phyloP scores from a whole-genome alignment of 2,797 vertebrate genomes.

The Pempheris klunzingeri region DNA sequence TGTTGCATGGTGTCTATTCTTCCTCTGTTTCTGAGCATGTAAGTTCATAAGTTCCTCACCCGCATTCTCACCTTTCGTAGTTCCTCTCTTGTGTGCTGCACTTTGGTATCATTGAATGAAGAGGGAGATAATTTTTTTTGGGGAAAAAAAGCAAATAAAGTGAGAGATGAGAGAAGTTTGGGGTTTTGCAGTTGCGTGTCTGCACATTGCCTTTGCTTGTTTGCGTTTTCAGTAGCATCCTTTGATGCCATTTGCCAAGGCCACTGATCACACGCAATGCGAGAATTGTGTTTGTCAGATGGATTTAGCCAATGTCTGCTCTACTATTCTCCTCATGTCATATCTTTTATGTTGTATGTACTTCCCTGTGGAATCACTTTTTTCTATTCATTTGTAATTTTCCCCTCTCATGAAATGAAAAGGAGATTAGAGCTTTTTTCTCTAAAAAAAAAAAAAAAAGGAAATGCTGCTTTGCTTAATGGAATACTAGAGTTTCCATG shows the following conservation, averaged over 20 bases:
- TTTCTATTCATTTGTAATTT: slow-evolving; percentile 42
- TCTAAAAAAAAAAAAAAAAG: too few species aligned
- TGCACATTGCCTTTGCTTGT: not conserved
- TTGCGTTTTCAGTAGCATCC: slow-evolving; percentile 39
- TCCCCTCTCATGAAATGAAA: slow-evolving; percentile 23
- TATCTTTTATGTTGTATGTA: slow-evolving; percentile 34
- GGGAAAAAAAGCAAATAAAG: not conserved
- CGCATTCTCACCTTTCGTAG: slow-evolving; percentile 29
- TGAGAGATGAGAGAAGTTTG: not conserved
- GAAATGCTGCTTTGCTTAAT: slow-evolving; percentile 12
- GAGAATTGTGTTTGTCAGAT: slow-evolving; percentile 63
- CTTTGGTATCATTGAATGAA: not conserved
- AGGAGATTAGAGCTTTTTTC: slow-evolving; percentile 29
- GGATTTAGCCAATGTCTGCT: slow-evolving; percentile 54
- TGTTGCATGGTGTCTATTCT: slow-evolving; percentile 24
- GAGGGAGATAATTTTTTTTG: not conserved
- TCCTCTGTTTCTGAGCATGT: not conserved
- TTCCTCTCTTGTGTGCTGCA: not conserved
- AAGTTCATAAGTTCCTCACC: slow-evolving; percentile 45
- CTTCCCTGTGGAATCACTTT: slow-evolving; percentile 27
- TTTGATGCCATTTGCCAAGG: slow-evolving; percentile 50
- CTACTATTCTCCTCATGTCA: slow-evolving; percentile 44
- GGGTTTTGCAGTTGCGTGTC: not conserved
- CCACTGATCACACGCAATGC: slow-evolving; percentile 51
- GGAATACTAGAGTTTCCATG: not conserved